Evolutionary conservation across 2,888 invertebrate species (phyloP).

Genomic region (Dasypogon diadema): DNA sequence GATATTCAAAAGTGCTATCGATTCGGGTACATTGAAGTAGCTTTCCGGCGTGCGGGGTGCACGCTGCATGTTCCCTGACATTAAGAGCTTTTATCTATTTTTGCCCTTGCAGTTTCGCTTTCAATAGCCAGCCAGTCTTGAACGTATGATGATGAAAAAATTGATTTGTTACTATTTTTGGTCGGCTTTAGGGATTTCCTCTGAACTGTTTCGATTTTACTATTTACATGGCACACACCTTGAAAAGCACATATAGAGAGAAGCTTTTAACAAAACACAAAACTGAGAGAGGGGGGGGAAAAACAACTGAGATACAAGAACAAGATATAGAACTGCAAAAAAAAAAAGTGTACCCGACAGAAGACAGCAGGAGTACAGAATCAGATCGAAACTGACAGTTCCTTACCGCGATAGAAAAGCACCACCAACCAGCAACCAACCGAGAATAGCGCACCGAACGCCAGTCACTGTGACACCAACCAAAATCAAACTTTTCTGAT

Average conservation of each 20-base stretch:
- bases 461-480: constrained; percentile 34
- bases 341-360: not conserved
- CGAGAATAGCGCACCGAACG: constrained; percentile 31
- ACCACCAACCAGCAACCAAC: constrained; percentile 22
- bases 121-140: constrained; percentile 26
- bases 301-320: not conserved
- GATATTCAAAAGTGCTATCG: constrained; percentile 67
- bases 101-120: constrained; percentile 44
- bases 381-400: constrained; percentile 48
- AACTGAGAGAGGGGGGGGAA: not conserved
- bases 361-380: constrained; percentile 36
- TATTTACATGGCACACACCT: constrained; percentile 29
- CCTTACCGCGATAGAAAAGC: constrained; percentile 44
- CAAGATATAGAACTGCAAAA: too few species aligned
- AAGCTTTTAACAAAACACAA: constrained; percentile 1
- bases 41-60: constrained; percentile 67
- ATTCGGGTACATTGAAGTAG: constrained; percentile 68
- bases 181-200: constrained; percentile 1
- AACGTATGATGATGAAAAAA: constrained; percentile 20
- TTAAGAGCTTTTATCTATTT: constrained; percentile 38
- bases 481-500: constrained; percentile 30
- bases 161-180: constrained; percentile 45
- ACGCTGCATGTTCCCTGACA: constrained; percentile 62
- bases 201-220: not conserved
- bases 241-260: not conserved